Percentiles rank a stretch among this genome's conserved stretches.
These are phyloP conservation scores for Zaprionus taronus DNA, from an alignment of 1,140 invertebrate genomes.

Conservation along the genomic window DNA sequence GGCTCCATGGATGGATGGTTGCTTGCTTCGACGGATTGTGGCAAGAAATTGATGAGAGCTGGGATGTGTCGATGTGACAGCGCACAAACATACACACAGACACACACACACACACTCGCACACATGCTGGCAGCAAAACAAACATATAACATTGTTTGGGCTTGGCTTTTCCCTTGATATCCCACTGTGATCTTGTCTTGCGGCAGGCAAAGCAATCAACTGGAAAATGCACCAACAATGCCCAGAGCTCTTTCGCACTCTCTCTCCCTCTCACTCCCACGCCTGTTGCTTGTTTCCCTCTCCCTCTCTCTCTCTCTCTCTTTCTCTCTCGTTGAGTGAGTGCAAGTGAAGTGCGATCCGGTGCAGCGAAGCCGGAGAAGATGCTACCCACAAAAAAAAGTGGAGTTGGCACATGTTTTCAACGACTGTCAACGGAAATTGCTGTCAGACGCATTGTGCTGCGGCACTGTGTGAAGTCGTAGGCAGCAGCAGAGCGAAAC, in stretches of 20 bases:
- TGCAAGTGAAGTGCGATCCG: slow-evolving; percentile 68
- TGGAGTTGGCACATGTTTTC: slow-evolving; percentile 51
- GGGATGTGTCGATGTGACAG: slow-evolving; percentile 46
- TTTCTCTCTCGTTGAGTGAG: slow-evolving; percentile 32
- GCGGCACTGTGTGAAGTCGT: slow-evolving; percentile 29
- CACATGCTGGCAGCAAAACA: slow-evolving; percentile 27
- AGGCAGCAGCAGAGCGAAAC: slow-evolving; percentile 8
- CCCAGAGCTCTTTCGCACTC: slow-evolving; percentile 24
- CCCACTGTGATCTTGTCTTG: slow-evolving; percentile 34
- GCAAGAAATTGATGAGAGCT: slow-evolving; percentile 66
- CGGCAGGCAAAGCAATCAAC: slow-evolving; percentile 65
- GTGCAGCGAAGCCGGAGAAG: slow-evolving; percentile 20
- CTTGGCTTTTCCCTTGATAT: slow-evolving; percentile 27
- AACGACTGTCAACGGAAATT: slow-evolving; percentile 70
- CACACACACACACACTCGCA: background rate
- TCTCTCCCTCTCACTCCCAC: slow-evolving; percentile 15
- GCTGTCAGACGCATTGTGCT: slow-evolving; percentile 56
- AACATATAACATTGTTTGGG: slow-evolving; percentile 48
- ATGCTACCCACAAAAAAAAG: slow-evolving; percentile 24
- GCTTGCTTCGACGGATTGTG: slow-evolving; percentile 32
- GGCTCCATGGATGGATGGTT: background rate
- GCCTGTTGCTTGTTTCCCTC: slow-evolving; percentile 5
- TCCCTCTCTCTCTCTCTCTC: background rate
- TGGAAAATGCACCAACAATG: slow-evolving; percentile 72
- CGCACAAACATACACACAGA: slow-evolving; percentile 23